These are phyloP conservation scores for Drosophila affinis DNA, from an alignment of 2,888 invertebrate genomes.

Conservation along the genomic window DNA sequence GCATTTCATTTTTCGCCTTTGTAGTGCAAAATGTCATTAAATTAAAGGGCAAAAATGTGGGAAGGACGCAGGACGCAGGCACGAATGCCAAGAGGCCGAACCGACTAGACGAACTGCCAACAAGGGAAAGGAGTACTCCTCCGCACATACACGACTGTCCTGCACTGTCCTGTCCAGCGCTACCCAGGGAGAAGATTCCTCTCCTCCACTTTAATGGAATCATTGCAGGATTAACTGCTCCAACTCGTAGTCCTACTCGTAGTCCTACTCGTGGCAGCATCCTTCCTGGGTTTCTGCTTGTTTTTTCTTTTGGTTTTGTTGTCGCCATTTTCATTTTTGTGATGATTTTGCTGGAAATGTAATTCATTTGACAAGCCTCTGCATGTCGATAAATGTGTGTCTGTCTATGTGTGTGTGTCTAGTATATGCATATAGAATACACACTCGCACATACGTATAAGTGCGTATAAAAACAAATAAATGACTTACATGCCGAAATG, in stretches of 20 bases:
- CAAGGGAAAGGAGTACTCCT: conserved; percentile 13
- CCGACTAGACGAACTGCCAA: background rate
- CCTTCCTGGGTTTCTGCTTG: background rate
- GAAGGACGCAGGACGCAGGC: conserved; percentile 3
- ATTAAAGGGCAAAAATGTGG: conserved; percentile 54
- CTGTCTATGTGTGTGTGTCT: conserved; percentile 1
- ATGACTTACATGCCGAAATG: conserved; percentile 16
- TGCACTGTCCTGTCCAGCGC: too few species aligned
- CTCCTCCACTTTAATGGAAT: too few species aligned
- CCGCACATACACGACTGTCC: background rate
- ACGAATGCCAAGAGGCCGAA: conserved; percentile 8
- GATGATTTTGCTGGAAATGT: conserved; percentile 38
- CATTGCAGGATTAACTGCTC: too few species aligned
- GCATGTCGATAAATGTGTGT: conserved; percentile 21
- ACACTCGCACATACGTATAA: too few species aligned
- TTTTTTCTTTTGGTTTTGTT: background rate
- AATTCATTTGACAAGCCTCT: conserved; percentile 39
- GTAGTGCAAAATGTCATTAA: conserved; percentile 71
- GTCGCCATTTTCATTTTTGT: background rate
- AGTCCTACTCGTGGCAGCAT: too few species aligned
- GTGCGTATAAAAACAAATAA: conserved; percentile 24
- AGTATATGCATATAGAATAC: conserved; percentile 21
- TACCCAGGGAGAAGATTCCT: too few species aligned
- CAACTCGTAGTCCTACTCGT: too few species aligned
- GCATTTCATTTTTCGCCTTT: conserved; percentile 71